Percentiles rank a stretch among this genome's conserved stretches.
These are phyloP conservation scores for Physeter macrocephalus DNA, from an alignment of 2,113 vertebrate genomes.

Conservation along the genomic window DNA sequence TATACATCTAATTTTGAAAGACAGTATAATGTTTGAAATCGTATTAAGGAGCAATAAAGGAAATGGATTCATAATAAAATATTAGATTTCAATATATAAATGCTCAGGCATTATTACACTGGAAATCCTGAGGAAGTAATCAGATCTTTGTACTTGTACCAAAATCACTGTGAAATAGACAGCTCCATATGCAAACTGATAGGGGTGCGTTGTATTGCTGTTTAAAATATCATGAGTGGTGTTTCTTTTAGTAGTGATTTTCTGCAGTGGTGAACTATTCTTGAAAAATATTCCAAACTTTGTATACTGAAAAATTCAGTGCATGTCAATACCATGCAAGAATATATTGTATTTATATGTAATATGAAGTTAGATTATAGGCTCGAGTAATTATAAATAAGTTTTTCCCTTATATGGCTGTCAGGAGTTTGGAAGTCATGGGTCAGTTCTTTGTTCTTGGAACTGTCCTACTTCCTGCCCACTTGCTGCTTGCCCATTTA, in stretches of 20 bases:
- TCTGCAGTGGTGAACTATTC: slow-evolving; percentile 7
- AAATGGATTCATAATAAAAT: neutral
- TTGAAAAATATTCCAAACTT: slow-evolving; percentile 17
- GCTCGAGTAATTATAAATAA: neutral
- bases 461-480: neutral
- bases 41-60: neutral
- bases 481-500: neutral
- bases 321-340: neutral
- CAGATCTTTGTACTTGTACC: neutral
- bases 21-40: neutral
- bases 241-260: neutral
- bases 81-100: neutral
- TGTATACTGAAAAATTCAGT: neutral
- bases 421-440: neutral
- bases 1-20: slow-evolving; percentile 14
- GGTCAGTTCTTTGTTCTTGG: neutral
- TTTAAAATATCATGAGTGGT: neutral
- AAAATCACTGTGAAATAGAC: neutral
- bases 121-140: neutral
- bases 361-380: neutral
- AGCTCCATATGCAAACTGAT: neutral
- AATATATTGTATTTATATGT: neutral
- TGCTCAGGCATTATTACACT: neutral
- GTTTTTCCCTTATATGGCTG: neutral
- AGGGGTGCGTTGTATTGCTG: neutral